phyloP scores from a whole-genome alignment of 1,140 invertebrate species.

The Lepidurus packardi region DNA sequence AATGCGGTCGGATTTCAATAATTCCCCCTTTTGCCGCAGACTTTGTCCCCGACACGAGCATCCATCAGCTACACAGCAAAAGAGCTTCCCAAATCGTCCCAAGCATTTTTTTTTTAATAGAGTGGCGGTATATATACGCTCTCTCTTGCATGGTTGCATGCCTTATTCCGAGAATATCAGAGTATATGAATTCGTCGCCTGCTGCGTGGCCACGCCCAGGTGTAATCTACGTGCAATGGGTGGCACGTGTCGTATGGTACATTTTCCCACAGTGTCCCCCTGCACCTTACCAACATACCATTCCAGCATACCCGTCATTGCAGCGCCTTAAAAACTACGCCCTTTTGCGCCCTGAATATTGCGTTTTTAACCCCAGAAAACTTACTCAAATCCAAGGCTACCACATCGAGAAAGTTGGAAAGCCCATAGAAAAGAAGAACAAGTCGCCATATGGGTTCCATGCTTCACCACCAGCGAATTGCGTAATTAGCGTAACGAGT shows the following conservation, averaged over 20 bases:
- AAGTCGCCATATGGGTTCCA: slow-evolving; percentile 3
- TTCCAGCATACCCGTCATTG: not conserved
- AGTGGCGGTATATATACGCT: not conserved
- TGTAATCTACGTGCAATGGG: not conserved
- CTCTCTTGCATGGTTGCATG: not conserved
- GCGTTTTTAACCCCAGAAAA: not conserved
- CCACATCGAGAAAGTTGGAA: not conserved
- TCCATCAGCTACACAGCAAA: not conserved
- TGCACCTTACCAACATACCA: slow-evolving; percentile 3
- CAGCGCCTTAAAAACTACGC: not conserved
- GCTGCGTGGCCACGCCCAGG: not conserved
- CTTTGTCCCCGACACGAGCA: not conserved
- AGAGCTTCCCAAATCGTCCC: not conserved
- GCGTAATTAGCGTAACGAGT: not conserved
- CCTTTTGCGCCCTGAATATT: not conserved
- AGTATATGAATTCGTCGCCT: not conserved
- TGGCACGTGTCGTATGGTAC: not conserved
- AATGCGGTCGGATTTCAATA: not conserved
- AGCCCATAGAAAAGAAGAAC: not conserved
- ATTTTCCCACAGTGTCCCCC: not conserved
- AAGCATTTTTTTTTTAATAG: not conserved
- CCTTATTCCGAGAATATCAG: not conserved
- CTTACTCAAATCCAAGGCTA: not conserved
- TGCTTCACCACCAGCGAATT: not conserved
- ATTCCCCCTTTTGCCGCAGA: not conserved